Base-by-base conservation (phyloP, 2,797 vertebrate genomes). In the Sebastes flavidus region DNA sequence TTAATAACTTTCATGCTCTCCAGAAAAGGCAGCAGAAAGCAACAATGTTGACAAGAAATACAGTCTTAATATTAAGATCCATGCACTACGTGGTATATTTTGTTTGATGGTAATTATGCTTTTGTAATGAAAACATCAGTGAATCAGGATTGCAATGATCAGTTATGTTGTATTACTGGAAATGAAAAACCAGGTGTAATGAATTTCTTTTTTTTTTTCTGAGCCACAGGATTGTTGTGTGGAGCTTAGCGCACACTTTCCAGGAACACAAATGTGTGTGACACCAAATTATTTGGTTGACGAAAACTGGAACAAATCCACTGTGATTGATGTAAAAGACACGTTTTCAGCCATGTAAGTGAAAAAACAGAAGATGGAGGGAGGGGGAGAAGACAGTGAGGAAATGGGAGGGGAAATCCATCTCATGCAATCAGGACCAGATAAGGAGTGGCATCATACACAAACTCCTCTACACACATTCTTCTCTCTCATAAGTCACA, bases 261-360 rank as follows among this genome's bases (percentile, higher is more conserved):
- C 20, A 74, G 42, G 60, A 76, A 83, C 49, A 74, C 54, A 83
- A 77, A 79, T 38, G 20, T 46, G 59, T 6, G 55, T 66, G 69
- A 81, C 22, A 42, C 52, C 24, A 68, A 78, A 79, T 72, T 42
- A 86, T 85, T 73, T 72, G 75, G 60, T 78, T 58, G 80, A 75
- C 54, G 46, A 75, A 82, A 80, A 58, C 71, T 86, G 78, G 27
- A 82, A 77, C 78, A 82, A 88, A 89, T 88, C 80, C 61, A 62
- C 68, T 38, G 59, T 67, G 74, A 87, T 49, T 80, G 80, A 82
- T 72, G 73, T 82, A 70, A 83, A 54, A 78, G 16, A 36, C 36
- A 61, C 38, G 58, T 81, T 81, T 76, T 56, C 69, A 65, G 36
- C 68, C 12, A 29, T 70, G 61, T 65, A 72, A 68, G 49, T 59